Evolutionary conservation across 2,888 invertebrate species (phyloP).

Genomic region (Thereva nobilitata): DNA sequence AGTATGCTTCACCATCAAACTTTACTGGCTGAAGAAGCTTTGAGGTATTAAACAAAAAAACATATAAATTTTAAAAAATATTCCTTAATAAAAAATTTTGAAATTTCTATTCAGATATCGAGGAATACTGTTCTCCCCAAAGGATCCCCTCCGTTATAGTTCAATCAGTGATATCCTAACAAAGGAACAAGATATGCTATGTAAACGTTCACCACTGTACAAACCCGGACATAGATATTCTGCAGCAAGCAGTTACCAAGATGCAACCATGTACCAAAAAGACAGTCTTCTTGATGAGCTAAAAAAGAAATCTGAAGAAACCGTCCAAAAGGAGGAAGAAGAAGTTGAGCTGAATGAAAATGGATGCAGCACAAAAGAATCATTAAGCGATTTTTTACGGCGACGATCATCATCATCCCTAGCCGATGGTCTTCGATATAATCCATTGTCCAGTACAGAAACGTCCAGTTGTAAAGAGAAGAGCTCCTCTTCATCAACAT

Average conservation of each 20-base stretch:
- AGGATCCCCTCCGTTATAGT: slow-evolving; percentile 55
- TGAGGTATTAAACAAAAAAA: slow-evolving; percentile 49
- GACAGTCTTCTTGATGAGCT: slow-evolving; percentile 46
- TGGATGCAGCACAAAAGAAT: slow-evolving; percentile 44
- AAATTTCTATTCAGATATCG: slow-evolving; percentile 49
- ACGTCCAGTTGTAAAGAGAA: slow-evolving; percentile 56
- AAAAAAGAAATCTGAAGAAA: slow-evolving; percentile 48
- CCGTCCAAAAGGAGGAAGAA: slow-evolving; percentile 48
- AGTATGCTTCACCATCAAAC: slow-evolving; percentile 62
- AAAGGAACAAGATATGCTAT: slow-evolving; percentile 53
- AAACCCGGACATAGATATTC: slow-evolving; percentile 40
- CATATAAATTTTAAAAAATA: background rate
- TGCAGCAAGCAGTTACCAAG: slow-evolving; percentile 45
- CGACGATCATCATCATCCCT: slow-evolving; percentile 48
- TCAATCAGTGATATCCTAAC: slow-evolving; percentile 55
- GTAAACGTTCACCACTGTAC: slow-evolving; percentile 39
- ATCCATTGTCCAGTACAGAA: slow-evolving; percentile 47
- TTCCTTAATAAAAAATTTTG: background rate
- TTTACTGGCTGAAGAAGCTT: slow-evolving; percentile 58
- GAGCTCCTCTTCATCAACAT: slow-evolving; percentile 59
- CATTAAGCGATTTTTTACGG: slow-evolving; percentile 50
- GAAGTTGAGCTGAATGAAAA: slow-evolving; percentile 46
- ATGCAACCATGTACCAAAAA: slow-evolving; percentile 44
- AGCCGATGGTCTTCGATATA: slow-evolving; percentile 51
- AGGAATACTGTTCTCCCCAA: slow-evolving; percentile 54